Conservation (phyloP, 2,888 invertebrate genomes). For the Caenorhabditis sp. region DNA sequence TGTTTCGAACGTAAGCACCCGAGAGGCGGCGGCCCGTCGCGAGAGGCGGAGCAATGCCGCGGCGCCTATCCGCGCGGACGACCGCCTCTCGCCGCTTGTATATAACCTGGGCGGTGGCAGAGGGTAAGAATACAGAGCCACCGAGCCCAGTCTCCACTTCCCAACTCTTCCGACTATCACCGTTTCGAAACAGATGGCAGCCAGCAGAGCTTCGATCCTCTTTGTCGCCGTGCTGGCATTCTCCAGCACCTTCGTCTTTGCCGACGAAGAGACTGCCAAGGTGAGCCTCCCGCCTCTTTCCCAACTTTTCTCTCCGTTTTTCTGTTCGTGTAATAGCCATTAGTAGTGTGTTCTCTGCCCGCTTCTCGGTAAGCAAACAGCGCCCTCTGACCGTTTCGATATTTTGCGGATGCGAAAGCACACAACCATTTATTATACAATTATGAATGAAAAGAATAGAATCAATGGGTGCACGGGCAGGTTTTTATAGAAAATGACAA, state of each 20-base stretch:
- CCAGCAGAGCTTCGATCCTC: slow-evolving; percentile 45
- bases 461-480: not conserved
- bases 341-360: slow-evolving; percentile 6
- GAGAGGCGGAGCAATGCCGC: slow-evolving; percentile 37
- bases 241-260: slow-evolving; percentile 46
- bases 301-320: not conserved
- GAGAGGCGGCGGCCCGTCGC: slow-evolving; percentile 22
- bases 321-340: not conserved
- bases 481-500: not conserved
- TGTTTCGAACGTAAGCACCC: slow-evolving; percentile 49
- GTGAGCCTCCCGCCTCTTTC: slow-evolving; percentile 10
- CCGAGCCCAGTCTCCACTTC: slow-evolving; percentile 26
- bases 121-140: slow-evolving; percentile 27
- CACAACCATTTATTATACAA: slow-evolving; percentile 12
- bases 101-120: slow-evolving; percentile 35
- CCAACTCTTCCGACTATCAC: not conserved
- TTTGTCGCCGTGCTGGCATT: slow-evolving; percentile 52
- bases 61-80: slow-evolving; percentile 18
- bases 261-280: slow-evolving; percentile 55
- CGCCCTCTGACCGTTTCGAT: slow-evolving; percentile 4
- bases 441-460: slow-evolving; percentile 3
- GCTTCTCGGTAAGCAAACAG: slow-evolving; percentile 2
- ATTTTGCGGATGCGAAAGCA: slow-evolving; percentile 1
- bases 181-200: slow-evolving; percentile 41
- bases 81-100: slow-evolving; percentile 12